Evolutionary conservation across 2,113 vertebrate species (phyloP).

Genomic region (Lepus timidus): DNA sequence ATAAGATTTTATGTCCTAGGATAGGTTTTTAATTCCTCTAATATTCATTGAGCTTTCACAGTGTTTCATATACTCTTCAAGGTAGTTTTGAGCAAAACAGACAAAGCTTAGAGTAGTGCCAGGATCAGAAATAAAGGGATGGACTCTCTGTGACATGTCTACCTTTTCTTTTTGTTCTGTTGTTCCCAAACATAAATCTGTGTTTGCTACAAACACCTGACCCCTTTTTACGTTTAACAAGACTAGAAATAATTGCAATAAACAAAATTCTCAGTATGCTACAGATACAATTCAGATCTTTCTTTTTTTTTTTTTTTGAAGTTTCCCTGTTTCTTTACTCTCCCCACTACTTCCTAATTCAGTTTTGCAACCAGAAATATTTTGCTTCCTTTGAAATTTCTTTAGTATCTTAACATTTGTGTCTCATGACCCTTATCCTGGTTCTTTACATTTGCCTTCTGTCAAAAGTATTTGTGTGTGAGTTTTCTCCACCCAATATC

Average conservation of each 20-base stretch:
- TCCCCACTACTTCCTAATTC: not conserved
- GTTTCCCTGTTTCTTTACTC: not conserved
- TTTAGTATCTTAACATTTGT: not conserved
- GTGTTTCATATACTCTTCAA: not conserved
- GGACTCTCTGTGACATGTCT: accelerated
- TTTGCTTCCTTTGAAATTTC: not conserved
- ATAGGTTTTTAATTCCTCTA: not conserved
- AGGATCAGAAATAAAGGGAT: not conserved
- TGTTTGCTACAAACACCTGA: not conserved
- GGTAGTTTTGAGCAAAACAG: not conserved
- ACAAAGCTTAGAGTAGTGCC: not conserved
- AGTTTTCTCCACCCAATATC: slow-evolving; percentile 1
- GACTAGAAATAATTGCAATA: not conserved
- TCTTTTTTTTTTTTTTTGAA: not conserved
- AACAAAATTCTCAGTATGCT: not conserved
- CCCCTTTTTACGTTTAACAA: not conserved
- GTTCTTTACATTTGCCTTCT: not conserved
- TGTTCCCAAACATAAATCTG: not conserved
- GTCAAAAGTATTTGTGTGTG: slow-evolving; percentile 31
- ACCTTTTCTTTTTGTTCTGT: not conserved
- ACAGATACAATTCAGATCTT: not conserved
- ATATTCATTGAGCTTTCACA: not conserved
- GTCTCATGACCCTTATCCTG: not conserved
- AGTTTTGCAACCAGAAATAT: not conserved
- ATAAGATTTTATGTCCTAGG: not conserved